phyloP scores from a whole-genome alignment of 2,113 vertebrate genomes.

The Telmatochromis sp. region DNA sequence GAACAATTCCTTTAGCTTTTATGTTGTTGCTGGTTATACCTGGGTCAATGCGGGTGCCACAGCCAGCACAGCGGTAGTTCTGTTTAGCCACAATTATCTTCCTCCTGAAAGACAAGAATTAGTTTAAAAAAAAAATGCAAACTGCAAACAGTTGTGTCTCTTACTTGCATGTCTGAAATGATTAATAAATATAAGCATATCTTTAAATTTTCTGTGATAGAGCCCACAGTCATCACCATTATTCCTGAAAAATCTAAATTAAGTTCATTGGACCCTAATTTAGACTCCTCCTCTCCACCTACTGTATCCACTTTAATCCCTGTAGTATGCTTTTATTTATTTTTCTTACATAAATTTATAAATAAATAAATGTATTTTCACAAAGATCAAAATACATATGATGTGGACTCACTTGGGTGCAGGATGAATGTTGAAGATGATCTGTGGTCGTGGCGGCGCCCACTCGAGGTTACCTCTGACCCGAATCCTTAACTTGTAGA shows the following conservation, averaged over 20 bases:
- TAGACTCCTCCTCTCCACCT: neutral
- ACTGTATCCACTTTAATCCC: neutral
- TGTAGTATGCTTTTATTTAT: neutral
- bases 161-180: neutral
- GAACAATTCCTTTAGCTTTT: neutral
- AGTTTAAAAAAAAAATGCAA: neutral
- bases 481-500: constrained; percentile 93
- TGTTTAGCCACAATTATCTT: constrained; percentile 92
- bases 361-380: rapidly evolving
- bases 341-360: rapidly evolving
- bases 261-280: neutral
- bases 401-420: constrained; percentile 81
- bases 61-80: constrained; percentile 95
- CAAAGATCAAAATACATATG: neutral
- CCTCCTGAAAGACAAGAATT: constrained; percentile 69
- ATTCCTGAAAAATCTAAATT: neutral
- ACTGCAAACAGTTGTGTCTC: rapidly evolving
- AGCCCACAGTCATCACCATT: rapidly evolving
- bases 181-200: neutral
- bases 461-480: constrained; percentile 96
- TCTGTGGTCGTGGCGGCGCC: constrained; percentile 94
- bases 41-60: constrained; percentile 89
- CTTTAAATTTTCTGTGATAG: neutral
- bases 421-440: constrained; percentile 96
- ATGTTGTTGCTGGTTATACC: constrained; percentile 62